phyloP scores from a whole-genome alignment of 1,140 invertebrate genomes.

The Ctenoplectra terminalis region DNA sequence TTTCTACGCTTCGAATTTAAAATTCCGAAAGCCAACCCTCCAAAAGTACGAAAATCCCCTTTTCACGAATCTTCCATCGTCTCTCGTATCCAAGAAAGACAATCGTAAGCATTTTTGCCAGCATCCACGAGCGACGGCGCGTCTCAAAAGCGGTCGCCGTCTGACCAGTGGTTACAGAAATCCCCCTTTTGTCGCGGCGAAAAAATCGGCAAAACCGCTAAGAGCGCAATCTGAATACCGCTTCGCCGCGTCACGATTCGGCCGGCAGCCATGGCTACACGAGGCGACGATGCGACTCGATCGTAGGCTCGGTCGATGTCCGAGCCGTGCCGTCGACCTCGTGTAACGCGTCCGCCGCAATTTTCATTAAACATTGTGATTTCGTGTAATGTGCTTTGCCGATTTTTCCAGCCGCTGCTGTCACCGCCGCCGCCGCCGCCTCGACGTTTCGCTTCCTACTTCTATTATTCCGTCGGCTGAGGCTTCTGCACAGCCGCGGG shows the following conservation, averaged over 20 bases:
- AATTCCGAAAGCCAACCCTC: too few relatives aligned
- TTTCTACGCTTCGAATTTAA: too few relatives aligned
- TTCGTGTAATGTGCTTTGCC: slow-evolving; percentile 80
- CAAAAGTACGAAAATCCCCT: too few relatives aligned
- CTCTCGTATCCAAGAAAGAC: not conserved
- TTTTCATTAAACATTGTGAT: slow-evolving; percentile 83
- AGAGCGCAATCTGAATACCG: slow-evolving; percentile 83
- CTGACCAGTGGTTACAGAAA: slow-evolving; percentile 80
- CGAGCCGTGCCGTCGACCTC: slow-evolving; percentile 47
- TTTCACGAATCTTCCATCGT: too few relatives aligned
- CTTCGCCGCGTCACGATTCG: slow-evolving; percentile 81
- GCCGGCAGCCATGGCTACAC: slow-evolving; percentile 72
- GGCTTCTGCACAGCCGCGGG: slow-evolving; percentile 34
- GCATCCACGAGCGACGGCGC: not conserved
- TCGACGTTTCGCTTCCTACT: slow-evolving; percentile 76
- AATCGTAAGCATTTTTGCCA: slow-evolving; percentile 10
- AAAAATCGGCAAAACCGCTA: slow-evolving; percentile 82
- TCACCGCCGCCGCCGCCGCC: slow-evolving; percentile 35
- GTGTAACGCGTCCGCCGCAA: slow-evolving; percentile 73
- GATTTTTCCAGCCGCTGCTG: slow-evolving; percentile 67
- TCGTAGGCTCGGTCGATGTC: not conserved
- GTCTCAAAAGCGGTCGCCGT: slow-evolving; percentile 57
- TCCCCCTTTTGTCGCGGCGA: slow-evolving; percentile 74
- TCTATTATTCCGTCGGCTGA: slow-evolving; percentile 77
- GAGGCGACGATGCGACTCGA: slow-evolving; percentile 53